Percentiles rank a stretch among this genome's conserved stretches.
phyloP scores from a whole-genome alignment of 1,140 invertebrate genomes.

The Papilio polyxenes region DNA sequence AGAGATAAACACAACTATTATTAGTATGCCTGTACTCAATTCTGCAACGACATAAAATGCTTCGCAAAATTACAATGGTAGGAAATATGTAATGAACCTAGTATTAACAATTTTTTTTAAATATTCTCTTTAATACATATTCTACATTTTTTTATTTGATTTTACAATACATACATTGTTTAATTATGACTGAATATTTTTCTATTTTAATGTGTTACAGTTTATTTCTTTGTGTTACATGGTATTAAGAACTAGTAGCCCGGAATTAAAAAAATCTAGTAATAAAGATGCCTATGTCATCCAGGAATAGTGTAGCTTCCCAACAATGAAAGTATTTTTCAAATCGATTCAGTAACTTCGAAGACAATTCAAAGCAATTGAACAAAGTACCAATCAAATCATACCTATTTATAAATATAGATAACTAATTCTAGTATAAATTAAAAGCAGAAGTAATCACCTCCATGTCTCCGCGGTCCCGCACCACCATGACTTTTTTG shows the following conservation, averaged over 20 bases:
- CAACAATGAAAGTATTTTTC: too few species aligned
- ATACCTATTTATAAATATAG: too few species aligned
- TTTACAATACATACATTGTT: neutral
- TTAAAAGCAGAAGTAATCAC: slow-evolving; percentile 75
- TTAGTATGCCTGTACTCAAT: neutral
- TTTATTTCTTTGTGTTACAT: neutral
- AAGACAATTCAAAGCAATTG: too few species aligned
- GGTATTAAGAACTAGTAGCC: neutral
- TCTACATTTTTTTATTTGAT: neutral
- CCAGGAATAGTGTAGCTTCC: too few species aligned
- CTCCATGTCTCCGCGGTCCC: slow-evolving; percentile 70
- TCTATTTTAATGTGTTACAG: neutral
- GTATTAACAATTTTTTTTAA: neutral
- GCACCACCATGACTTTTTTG: slow-evolving; percentile 78
- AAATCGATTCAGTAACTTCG: too few species aligned
- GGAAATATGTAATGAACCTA: neutral
- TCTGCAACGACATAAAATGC: neutral
- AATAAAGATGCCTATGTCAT: too few species aligned
- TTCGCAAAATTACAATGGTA: neutral
- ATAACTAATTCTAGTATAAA: neutral
- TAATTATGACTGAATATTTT: neutral
- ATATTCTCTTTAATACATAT: neutral
- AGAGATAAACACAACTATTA: neutral
- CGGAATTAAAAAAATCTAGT: too few species aligned
- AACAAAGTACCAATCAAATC: too few species aligned